phyloP scores from a whole-genome alignment of 1,140 invertebrate species.

The Ridgeia piscesae region DNA sequence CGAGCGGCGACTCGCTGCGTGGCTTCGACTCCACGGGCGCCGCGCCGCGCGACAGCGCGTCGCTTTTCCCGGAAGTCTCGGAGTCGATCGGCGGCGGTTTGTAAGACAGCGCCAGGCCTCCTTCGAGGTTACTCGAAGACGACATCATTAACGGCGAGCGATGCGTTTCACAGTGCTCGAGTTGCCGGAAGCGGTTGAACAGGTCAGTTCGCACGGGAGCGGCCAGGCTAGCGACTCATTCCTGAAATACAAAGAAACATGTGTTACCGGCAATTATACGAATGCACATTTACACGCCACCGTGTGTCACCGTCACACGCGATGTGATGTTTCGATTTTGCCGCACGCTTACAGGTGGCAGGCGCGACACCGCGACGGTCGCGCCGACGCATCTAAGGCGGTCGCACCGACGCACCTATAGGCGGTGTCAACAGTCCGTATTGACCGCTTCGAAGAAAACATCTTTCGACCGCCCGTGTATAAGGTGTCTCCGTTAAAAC shows the following conservation, averaged over 20 bases:
- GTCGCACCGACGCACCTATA: neutral
- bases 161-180: neutral
- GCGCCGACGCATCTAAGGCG: neutral
- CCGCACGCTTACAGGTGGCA: neutral
- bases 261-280: neutral
- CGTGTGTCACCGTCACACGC: neutral
- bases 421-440: neutral
- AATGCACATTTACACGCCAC: neutral
- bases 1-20: neutral
- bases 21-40: neutral
- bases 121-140: neutral
- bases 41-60: neutral
- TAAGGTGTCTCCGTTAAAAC: neutral
- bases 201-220: neutral
- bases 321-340: neutral
- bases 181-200: neutral
- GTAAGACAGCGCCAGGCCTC: neutral
- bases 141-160: neutral
- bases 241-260: slow-evolving; percentile 1
- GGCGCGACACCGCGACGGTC: neutral
- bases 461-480: neutral
- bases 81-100: neutral
- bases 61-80: neutral
- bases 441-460: neutral
- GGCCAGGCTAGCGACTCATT: neutral